phyloP scores from a whole-genome alignment of 1,140 invertebrate species.

The Diprion similis region DNA sequence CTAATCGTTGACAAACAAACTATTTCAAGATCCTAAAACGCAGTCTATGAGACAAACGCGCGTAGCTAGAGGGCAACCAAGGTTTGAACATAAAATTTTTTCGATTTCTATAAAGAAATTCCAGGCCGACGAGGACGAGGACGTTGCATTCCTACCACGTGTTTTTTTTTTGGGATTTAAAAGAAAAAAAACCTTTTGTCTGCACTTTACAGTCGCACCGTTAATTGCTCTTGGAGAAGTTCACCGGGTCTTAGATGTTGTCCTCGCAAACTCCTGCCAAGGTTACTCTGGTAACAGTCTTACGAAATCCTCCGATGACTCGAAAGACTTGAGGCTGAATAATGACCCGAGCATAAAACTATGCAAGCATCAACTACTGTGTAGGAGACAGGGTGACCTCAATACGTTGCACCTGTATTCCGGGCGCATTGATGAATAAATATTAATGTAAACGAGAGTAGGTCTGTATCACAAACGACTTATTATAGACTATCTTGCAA shows the following conservation, averaged over 20 bases:
- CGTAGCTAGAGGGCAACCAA: no score
- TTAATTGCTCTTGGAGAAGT: neutral
- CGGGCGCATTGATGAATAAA: neutral
- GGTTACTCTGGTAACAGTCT: neutral
- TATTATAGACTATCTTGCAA: no score
- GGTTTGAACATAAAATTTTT: neutral
- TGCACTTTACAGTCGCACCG: neutral
- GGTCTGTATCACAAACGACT: no score
- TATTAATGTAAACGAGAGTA: neutral
- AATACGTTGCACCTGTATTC: neutral
- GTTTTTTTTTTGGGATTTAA: neutral
- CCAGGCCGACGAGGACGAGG: neutral
- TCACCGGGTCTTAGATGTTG: neutral
- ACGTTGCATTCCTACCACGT: constrained; percentile 24
- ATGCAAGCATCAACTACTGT: neutral
- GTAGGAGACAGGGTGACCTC: neutral
- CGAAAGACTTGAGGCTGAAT: neutral
- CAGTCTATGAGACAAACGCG: no score
- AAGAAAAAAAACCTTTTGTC: neutral
- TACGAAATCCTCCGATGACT: neutral
- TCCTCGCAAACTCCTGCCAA: neutral
- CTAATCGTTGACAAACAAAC: no score
- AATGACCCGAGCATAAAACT: neutral
- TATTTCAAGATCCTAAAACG: no score
- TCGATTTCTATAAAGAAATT: constrained; percentile 24